phyloP scores from a whole-genome alignment of 1,140 invertebrate genomes.

The Cylas formicarius region DNA sequence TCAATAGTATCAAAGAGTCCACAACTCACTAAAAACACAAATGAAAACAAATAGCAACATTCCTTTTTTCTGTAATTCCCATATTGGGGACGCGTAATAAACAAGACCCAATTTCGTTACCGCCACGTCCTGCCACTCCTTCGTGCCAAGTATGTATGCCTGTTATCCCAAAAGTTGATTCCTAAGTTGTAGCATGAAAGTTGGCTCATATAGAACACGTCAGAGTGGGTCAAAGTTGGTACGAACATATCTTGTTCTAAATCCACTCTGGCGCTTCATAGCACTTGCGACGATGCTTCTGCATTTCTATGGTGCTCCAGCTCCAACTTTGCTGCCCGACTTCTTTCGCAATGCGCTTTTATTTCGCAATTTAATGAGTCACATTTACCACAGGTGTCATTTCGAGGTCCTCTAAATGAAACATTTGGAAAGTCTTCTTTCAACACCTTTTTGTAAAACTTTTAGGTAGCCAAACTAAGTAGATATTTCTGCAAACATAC shows the following conservation, averaged over 20 bases:
- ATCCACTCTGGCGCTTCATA: conserved; percentile 6
- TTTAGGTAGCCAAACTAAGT: conserved; percentile 4
- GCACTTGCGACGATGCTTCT: conserved; percentile 4
- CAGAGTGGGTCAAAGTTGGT: conserved; percentile 11
- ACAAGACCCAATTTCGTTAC: conserved; percentile 14
- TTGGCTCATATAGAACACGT: conserved; percentile 17
- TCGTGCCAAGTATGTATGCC: conserved; percentile 15
- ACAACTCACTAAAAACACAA: conserved; percentile 7
- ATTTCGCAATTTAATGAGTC: conserved; percentile 12
- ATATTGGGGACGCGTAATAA: conserved; percentile 12
- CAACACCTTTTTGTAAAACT: conserved; percentile 10
- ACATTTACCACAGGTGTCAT: too few species aligned
- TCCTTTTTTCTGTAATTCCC: conserved; percentile 6
- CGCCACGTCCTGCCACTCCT: conserved; percentile 11
- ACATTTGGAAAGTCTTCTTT: conserved; percentile 10
- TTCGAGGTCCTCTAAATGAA: too few species aligned
- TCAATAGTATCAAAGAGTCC: conserved; percentile 14
- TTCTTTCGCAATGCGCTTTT: conserved; percentile 7
- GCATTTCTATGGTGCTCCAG: conserved; percentile 12
- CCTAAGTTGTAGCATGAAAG: conserved; percentile 20
- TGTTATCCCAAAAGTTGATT: conserved; percentile 11
- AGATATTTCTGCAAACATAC: conserved; percentile 8
- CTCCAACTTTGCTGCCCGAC: conserved; percentile 5
- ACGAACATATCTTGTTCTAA: conserved; percentile 16
- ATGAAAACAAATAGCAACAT: conserved; percentile 15